Evolutionary conservation across 2,888 invertebrate species (phyloP).

Genomic region (Dryomyza anilis): DNA sequence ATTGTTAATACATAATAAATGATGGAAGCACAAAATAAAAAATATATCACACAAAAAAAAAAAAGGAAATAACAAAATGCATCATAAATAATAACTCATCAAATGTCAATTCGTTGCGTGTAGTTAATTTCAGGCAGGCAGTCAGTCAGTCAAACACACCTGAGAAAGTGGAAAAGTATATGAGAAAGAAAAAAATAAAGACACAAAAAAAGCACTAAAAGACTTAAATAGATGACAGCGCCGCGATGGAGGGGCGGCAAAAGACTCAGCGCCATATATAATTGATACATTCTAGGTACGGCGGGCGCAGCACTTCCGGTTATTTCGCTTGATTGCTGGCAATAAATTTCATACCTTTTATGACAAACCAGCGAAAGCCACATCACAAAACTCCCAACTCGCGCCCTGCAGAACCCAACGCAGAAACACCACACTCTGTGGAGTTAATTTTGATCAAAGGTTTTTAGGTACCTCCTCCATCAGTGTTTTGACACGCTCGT

Average conservation of each 20-base stretch:
- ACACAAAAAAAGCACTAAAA: neutral
- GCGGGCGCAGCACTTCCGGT: neutral
- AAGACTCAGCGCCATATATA: neutral
- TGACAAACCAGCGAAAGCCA: no score
- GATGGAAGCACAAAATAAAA: no score
- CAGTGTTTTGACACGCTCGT: no score
- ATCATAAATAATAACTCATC: neutral
- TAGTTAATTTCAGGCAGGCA: neutral
- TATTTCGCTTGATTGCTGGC: conserved; percentile 1
- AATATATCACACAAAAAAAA: neutral
- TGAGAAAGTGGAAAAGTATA: neutral
- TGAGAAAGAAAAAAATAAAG: neutral
- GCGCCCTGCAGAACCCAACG: no score
- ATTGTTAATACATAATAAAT: no score
- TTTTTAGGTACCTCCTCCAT: no score
- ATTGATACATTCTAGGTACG: neutral
- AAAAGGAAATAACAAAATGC: neutral
- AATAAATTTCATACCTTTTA: neutral
- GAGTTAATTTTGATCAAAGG: no score
- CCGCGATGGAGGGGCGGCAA: neutral
- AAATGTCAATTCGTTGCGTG: conserved; percentile 1
- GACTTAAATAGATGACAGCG: neutral
- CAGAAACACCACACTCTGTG: no score
- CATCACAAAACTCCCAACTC: no score
- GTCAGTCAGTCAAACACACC: neutral